Evolutionary conservation across 2,888 invertebrate genomes (phyloP), one percentile per base, ranked within the genome.

Genomic region (Sabatieria punctata): DNA sequence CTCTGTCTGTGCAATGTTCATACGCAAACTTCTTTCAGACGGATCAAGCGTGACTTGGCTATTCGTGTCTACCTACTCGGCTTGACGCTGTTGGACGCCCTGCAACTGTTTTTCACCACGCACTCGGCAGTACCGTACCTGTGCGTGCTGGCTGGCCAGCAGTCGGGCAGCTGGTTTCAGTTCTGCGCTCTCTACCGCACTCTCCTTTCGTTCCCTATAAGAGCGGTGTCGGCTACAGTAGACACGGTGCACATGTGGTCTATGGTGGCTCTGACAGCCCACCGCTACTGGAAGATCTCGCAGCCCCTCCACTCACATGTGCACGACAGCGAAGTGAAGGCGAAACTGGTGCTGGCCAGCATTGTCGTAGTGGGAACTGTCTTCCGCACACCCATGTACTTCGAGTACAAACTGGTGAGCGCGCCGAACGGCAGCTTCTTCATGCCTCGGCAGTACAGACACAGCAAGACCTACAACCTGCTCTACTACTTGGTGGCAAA

Each of bases 241-340:
- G 45, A 45, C 35, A 45, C 45, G 4, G 45, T 21, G 3, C 45
- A 33, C 11, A 19, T 45, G 38, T 45, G 38, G 37, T 13, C 6
- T n/a, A 4, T 45, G n/a, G 37, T 39, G 6, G 46, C 46, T 15
- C n/a, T 46, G 6, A 41, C 46, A n/a, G 38, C 19, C 4, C 46
- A 46, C 22, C 40, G 46, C 19, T 46, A 41, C 27, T 46, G 41
- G 41, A 46, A 46, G 24, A 46, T 41, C 3, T 40, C 46, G 22
- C 26, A 41, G 18, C 46, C 46, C 3, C 21, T 46, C 18, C 40
- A 33, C 21, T 4, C 40, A 4, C 41, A 40, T 4, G 27, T 30
- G 13, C 27, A 46, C 33, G 46, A 46, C 21, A 37, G 18, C 3
- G 24, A n/a, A 8, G 11, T 4, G 25, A 18, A 23, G 13, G 38